Conservation (phyloP, 1,140 invertebrate species). For the Drosophila auraria region DNA sequence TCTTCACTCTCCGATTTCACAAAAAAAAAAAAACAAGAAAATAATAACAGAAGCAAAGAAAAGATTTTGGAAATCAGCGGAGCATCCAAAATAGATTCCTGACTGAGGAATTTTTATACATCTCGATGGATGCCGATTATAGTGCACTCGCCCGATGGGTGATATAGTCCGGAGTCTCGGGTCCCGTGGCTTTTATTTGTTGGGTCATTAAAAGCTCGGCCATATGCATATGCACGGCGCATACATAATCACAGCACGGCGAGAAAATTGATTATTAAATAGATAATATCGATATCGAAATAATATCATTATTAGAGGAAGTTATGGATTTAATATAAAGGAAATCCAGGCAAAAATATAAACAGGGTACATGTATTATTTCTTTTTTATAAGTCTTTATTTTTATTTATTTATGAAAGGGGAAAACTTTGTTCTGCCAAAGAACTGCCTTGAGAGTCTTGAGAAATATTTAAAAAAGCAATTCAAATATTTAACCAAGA, state of each 20-base stretch:
- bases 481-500: too few relatives aligned
- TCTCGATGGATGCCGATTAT: conserved; percentile 28
- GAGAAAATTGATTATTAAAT: background rate
- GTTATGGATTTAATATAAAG: too few relatives aligned
- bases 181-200: conserved; percentile 10
- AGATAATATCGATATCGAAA: too few relatives aligned
- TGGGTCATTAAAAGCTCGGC: conserved; percentile 33
- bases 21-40: background rate
- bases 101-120: conserved; percentile 29
- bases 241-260: conserved; percentile 4
- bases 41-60: background rate
- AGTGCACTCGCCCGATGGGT: background rate
- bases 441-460: too few relatives aligned
- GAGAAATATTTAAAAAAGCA: too few relatives aligned
- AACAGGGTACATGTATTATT: too few relatives aligned
- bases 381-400: too few relatives aligned
- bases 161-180: background rate
- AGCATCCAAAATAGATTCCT: conserved; percentile 42
- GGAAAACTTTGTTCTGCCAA: too few relatives aligned
- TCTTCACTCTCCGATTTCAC: conserved; percentile 23
- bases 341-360: too few relatives aligned
- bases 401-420: too few relatives aligned
- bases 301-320: too few relatives aligned
- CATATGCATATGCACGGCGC: background rate
- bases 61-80: background rate